These are phyloP conservation scores for Psilopogon haemacephalus DNA, from an alignment of 2,113 vertebrate species.

Conservation along the genomic window DNA sequence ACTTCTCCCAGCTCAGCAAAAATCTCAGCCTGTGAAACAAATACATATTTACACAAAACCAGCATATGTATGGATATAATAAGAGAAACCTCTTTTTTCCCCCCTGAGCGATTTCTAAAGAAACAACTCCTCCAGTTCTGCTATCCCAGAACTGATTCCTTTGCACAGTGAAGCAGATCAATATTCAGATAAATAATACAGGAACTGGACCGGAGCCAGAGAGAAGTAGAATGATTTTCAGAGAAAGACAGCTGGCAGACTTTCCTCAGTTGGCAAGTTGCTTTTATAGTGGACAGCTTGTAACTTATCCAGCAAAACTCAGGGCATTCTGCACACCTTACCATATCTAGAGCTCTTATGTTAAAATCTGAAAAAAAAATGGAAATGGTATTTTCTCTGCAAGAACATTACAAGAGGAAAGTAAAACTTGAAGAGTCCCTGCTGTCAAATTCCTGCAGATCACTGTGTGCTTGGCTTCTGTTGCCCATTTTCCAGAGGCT, in stretches of 20 bases:
- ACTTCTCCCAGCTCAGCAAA: slow-evolving; percentile 95
- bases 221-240: not conserved
- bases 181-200: not conserved
- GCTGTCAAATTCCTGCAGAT: not conserved
- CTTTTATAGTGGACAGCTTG: not conserved
- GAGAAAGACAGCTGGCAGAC: not conserved
- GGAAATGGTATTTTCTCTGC: not conserved
- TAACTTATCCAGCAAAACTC: not conserved
- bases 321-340: not conserved
- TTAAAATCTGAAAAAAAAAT: not conserved
- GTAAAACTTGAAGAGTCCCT: not conserved
- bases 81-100: not conserved
- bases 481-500: not conserved
- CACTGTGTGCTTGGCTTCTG: not conserved
- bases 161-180: not conserved
- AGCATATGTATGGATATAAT: not conserved
- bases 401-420: not conserved
- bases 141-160: not conserved
- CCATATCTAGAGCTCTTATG: not conserved
- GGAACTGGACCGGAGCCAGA: not conserved
- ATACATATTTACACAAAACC: not conserved
- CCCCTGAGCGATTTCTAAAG: not conserved
- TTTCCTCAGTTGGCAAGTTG: not conserved
- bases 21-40: slow-evolving; percentile 81
- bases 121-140: not conserved